phyloP scores from a whole-genome alignment of 2,888 invertebrate species.

The Heliothis peltigera region DNA sequence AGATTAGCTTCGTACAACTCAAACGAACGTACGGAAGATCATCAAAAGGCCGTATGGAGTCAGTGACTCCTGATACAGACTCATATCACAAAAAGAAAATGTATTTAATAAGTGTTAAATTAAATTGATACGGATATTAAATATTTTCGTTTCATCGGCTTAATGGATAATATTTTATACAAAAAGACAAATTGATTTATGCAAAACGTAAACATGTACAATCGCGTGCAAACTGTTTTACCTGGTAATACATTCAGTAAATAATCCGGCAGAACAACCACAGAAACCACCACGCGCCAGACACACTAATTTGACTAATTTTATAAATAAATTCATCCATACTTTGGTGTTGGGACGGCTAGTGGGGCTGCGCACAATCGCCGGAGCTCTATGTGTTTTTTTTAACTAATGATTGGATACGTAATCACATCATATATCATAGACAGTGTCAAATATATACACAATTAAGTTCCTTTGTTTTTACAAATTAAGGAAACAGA shows the following conservation, averaged over 20 bases:
- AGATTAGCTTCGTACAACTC: background rate
- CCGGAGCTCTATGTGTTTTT: too few relatives aligned
- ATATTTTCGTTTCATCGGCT: conserved; percentile 30
- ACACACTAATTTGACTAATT: too few relatives aligned
- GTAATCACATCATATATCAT: too few relatives aligned
- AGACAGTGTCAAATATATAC: too few relatives aligned
- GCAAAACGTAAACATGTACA: conserved; percentile 43
- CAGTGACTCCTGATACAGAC: conserved; percentile 5
- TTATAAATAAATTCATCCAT: too few relatives aligned
- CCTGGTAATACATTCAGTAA: background rate
- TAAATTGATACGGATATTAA: conserved; percentile 34
- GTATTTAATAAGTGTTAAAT: conserved; percentile 40
- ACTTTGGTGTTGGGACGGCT: too few relatives aligned
- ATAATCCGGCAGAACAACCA: background rate
- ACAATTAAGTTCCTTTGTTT: too few relatives aligned
- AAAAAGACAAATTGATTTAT: conserved; percentile 46
- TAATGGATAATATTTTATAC: conserved; percentile 41
- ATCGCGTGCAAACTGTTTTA: conserved; percentile 11
- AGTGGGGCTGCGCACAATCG: too few relatives aligned
- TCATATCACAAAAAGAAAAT: conserved; percentile 19
- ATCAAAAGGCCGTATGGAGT: background rate
- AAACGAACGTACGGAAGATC: background rate
- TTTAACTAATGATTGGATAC: too few relatives aligned
- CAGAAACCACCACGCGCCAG: too few relatives aligned
- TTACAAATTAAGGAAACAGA: background rate